A percentile compares a stretch with the other conserved stretches of the same genome.
Evolutionary conservation across 2,113 vertebrate species (phyloP).

Genomic region (Capra hircus): DNA sequence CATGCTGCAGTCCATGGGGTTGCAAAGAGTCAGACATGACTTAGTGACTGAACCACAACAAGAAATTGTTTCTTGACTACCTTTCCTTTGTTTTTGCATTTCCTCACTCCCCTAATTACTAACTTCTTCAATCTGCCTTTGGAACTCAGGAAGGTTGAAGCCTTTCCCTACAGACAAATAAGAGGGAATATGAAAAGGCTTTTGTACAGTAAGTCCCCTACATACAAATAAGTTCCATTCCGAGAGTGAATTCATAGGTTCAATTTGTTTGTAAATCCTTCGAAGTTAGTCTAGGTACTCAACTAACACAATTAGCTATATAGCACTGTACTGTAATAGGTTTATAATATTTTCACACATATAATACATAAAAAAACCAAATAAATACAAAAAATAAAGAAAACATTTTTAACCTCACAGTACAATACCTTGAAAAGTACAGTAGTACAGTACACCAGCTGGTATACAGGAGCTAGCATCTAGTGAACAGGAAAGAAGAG

Average conservation of each 20-base stretch:
- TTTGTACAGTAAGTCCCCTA: background rate
- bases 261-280: background rate
- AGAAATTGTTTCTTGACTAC: background rate
- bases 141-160: background rate
- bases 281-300: background rate
- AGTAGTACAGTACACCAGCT: background rate
- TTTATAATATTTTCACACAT: background rate
- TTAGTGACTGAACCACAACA: background rate
- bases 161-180: background rate
- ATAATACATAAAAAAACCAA: background rate
- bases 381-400: background rate
- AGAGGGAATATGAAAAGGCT: background rate
- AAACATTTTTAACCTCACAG: background rate
- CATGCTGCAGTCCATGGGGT: background rate
- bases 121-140: background rate
- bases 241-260: background rate
- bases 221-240: background rate
- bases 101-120: background rate
- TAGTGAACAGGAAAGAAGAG: background rate
- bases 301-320: background rate
- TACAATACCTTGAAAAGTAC: background rate
- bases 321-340: background rate
- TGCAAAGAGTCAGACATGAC: background rate
- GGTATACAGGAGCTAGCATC: background rate
- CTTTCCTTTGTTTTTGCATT: background rate